Percentiles rank a stretch among this genome's conserved stretches.
Evolutionary conservation across 2,113 vertebrate species (phyloP).

Genomic region (Sialia sialis): DNA sequence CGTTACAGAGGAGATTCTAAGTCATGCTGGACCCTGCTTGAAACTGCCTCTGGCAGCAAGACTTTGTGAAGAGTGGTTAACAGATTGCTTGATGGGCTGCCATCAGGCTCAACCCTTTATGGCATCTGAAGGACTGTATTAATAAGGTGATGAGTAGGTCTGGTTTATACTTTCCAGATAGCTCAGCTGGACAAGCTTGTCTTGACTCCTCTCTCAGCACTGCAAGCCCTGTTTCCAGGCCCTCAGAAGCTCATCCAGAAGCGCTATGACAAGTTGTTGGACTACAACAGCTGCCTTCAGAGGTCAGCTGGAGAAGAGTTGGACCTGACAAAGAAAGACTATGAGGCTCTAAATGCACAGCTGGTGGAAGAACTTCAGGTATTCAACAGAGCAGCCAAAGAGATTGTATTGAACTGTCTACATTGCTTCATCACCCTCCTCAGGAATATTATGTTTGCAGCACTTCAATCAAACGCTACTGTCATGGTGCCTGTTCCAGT

Average conservation of each 20-base stretch:
- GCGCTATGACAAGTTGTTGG: conserved; percentile 94
- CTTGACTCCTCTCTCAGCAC: conserved; percentile 78
- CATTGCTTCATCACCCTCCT: conserved; percentile 78
- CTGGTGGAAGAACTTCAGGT: conserved; percentile 89
- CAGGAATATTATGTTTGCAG: conserved; percentile 67
- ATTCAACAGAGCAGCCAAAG: conserved; percentile 83
- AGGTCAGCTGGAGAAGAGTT: conserved; percentile 76
- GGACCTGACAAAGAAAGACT: conserved; percentile 84
- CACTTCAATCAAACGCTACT: conserved; percentile 65
- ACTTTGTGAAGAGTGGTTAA: background rate
- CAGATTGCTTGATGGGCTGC: background rate
- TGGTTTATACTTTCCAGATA: conserved; percentile 69
- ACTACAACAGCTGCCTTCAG: conserved; percentile 86
- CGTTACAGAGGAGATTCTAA: background rate
- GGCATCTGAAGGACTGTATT: background rate
- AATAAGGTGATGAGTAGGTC: background rate
- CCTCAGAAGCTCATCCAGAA: conserved; percentile 99
- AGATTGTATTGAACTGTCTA: conserved; percentile 83
- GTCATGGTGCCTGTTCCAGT: conserved; percentile 71
- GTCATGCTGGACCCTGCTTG: background rate
- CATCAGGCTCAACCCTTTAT: background rate
- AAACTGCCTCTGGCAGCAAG: background rate
- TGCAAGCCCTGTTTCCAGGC: conserved; percentile 86
- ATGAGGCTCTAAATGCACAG: conserved; percentile 91
- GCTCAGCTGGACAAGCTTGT: conserved; percentile 79